phyloP scores from a whole-genome alignment of 1,140 invertebrate genomes.

The Gonatopus flavifemur region DNA sequence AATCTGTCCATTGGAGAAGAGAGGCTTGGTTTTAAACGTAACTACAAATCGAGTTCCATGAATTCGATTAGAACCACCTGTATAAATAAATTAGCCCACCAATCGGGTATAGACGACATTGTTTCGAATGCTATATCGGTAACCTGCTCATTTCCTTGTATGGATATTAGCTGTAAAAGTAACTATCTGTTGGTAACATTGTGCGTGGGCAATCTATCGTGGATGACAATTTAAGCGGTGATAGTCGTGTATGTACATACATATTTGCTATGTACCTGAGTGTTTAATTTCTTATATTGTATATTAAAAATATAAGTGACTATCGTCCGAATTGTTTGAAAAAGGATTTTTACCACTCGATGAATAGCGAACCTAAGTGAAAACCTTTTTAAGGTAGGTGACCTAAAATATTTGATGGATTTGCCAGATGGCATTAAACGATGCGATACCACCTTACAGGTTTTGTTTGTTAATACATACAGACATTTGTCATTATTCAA shows the following conservation, averaged over 20 bases:
- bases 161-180: background rate
- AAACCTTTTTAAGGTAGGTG: slow-evolving; percentile 11
- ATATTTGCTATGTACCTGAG: slow-evolving; percentile 8
- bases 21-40: no score
- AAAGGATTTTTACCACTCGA: slow-evolving; percentile 2
- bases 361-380: slow-evolving; percentile 5
- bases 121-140: no score
- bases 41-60: no score
- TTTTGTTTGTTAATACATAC: slow-evolving; percentile 27
- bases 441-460: slow-evolving; percentile 21
- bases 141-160: slow-evolving; percentile 1
- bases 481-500: slow-evolving; percentile 2
- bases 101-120: no score
- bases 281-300: slow-evolving; percentile 6
- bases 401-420: background rate
- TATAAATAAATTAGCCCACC: no score
- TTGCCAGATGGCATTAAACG: slow-evolving; percentile 26
- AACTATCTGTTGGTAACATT: slow-evolving; percentile 24
- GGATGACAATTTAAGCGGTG: slow-evolving; percentile 35
- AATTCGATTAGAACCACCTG: no score
- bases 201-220: slow-evolving; percentile 17
- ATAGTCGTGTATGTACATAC: slow-evolving; percentile 30
- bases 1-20: no score
- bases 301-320: no score
- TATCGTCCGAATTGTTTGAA: slow-evolving; percentile 7